Evolutionary conservation across 2,888 invertebrate species (phyloP).

Genomic region (Orchesellides sinensis): DNA sequence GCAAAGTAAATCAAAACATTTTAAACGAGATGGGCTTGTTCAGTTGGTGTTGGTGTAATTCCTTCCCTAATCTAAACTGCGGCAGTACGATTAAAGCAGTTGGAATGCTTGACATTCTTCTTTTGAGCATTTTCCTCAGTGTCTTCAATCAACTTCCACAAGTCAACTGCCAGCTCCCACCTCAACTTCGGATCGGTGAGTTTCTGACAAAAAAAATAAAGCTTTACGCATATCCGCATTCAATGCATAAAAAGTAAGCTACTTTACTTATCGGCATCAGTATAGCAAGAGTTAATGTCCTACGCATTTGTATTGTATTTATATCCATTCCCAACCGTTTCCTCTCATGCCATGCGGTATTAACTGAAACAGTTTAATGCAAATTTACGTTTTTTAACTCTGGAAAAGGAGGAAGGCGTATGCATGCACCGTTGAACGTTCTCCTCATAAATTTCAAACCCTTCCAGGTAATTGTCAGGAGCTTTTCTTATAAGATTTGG

Average conservation of each 20-base stretch:
- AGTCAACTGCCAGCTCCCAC: slow-evolving; percentile 50
- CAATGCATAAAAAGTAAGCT: background rate
- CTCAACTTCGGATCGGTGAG: slow-evolving; percentile 35
- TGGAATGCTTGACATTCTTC: slow-evolving; percentile 42
- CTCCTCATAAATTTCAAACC: slow-evolving; percentile 15
- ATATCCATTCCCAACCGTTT: no score
- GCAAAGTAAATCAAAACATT: slow-evolving; percentile 19
- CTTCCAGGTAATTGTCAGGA: background rate
- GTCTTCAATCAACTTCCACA: slow-evolving; percentile 34
- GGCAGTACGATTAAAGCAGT: slow-evolving; percentile 26
- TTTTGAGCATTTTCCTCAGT: slow-evolving; percentile 6
- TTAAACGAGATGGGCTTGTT: background rate
- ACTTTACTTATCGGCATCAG: background rate
- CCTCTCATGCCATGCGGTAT: no score
- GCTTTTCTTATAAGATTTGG: background rate
- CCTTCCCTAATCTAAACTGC: slow-evolving; percentile 20
- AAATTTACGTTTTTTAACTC: no score
- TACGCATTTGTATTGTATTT: no score
- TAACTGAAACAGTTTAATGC: no score
- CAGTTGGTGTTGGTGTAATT: background rate
- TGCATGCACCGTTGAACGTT: background rate
- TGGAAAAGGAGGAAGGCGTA: background rate
- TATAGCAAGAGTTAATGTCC: background rate
- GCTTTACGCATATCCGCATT: background rate
- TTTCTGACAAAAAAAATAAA: no score